Percentiles rank a stretch among this genome's conserved stretches.
phyloP scores from a whole-genome alignment of 1,140 invertebrate species.

The Halesus radiatus region DNA sequence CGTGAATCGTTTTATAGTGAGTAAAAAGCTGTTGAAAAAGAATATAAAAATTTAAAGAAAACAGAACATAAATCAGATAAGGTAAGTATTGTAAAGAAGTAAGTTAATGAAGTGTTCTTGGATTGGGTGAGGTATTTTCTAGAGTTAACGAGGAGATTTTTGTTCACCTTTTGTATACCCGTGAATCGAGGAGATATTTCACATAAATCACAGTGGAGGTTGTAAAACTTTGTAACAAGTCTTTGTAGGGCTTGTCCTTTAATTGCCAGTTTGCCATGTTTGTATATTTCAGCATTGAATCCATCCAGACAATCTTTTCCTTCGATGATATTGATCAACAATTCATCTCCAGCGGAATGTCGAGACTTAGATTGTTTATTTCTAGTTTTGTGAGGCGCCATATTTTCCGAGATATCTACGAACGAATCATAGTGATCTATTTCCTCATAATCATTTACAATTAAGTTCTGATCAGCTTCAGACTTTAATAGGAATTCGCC shows the following conservation, averaged over 20 bases:
- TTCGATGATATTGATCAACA: too few relatives aligned
- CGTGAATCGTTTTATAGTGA: conserved; percentile 39
- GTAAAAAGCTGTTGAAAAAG: conserved; percentile 17
- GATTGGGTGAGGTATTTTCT: neutral
- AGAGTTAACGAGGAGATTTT: neutral
- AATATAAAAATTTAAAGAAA: neutral
- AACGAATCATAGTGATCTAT: neutral
- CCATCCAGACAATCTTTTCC: neutral
- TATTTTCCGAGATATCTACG: too few relatives aligned
- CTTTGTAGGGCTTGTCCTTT: conserved; percentile 37
- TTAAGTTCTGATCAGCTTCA: neutral
- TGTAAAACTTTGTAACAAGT: conserved; percentile 42
- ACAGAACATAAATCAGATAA: neutral
- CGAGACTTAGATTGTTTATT: too few relatives aligned
- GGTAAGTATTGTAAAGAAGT: neutral
- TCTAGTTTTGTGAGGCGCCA: too few relatives aligned
- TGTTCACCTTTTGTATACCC: conserved; percentile 4
- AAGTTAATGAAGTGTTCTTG: neutral
- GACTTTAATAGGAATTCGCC: neutral
- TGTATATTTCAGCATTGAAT: conserved; percentile 38
- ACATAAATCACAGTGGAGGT: conserved; percentile 40
- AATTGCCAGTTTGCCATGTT: conserved; percentile 46
- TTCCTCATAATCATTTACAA: conserved; percentile 1
- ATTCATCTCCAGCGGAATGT: too few relatives aligned
- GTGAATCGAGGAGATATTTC: conserved; percentile 16